A percentile compares a stretch with the other conserved stretches of the same genome.
Conservation (phyloP, 2,888 invertebrate genomes). For the Axea sp. region DNA sequence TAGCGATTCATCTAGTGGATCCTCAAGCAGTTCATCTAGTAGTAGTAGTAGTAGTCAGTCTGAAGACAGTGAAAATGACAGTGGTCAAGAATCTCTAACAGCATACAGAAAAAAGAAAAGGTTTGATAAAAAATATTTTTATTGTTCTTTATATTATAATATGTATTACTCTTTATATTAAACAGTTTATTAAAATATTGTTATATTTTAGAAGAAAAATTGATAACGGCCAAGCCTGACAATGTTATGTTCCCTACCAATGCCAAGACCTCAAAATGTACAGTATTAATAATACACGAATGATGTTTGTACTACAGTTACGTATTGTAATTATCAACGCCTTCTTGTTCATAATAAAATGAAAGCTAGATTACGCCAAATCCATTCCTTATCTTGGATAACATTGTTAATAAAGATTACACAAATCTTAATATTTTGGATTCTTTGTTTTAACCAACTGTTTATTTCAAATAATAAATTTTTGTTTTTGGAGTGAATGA, state of each 20-base stretch:
- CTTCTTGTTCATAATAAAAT: conserved; percentile 78
- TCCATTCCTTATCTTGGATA: conserved; percentile 66
- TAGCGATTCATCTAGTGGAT: conserved; percentile 95
- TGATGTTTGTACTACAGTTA: conserved; percentile 78
- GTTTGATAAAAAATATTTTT: no score
- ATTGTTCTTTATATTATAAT: no score
- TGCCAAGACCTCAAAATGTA: conserved; percentile 79
- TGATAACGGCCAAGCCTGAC: conserved; percentile 78
- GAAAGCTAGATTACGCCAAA: conserved; percentile 79
- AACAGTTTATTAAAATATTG: neutral
- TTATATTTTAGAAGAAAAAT: conserved; percentile 77
- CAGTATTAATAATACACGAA: conserved; percentile 78
- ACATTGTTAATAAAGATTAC: conserved; percentile 59
- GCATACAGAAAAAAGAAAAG: conserved; percentile 91
- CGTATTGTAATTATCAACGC: conserved; percentile 77
- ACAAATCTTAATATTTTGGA: conserved; percentile 1
- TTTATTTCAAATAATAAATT: conserved; percentile 10
- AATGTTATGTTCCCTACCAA: conserved; percentile 74
- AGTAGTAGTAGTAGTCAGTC: conserved; percentile 83
- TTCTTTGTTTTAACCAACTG: neutral
- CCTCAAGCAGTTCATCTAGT: conserved; percentile 86
- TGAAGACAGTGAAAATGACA: conserved; percentile 86
- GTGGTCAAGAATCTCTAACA: conserved; percentile 93
- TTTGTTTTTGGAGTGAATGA: neutral
- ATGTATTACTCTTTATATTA: conserved; percentile 62